A percentile compares a stretch with the other conserved stretches of the same genome.
phyloP scores from a whole-genome alignment of 2,113 vertebrate species.

The Coturnix japonica region DNA sequence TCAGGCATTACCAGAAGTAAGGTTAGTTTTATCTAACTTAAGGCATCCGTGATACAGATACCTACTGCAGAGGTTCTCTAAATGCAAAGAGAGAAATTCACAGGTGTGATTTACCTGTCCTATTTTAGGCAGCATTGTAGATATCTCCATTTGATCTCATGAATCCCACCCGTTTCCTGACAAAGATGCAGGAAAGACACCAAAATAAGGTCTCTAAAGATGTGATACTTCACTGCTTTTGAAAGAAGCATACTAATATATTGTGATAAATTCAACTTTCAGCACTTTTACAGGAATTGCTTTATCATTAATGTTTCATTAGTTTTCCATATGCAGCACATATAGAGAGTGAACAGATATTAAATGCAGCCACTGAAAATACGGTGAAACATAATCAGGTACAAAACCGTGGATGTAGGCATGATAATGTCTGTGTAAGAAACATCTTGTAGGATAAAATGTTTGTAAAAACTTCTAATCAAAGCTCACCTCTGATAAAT shows the following conservation, averaged over 20 bases:
- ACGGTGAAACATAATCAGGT: neutral
- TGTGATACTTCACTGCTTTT: neutral
- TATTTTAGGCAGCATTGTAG: neutral
- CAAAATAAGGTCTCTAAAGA: neutral
- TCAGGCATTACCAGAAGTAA: neutral
- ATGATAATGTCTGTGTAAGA: neutral
- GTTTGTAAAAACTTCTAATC: conserved; percentile 28
- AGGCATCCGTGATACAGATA: neutral
- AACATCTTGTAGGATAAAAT: neutral
- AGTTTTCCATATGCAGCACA: neutral
- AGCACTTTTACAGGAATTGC: neutral
- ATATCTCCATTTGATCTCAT: neutral
- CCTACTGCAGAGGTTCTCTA: neutral
- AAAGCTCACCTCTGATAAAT: neutral
- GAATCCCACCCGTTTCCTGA: neutral
- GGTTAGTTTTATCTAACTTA: neutral
- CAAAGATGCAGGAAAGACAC: neutral
- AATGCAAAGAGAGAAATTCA: neutral
- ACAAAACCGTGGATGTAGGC: neutral
- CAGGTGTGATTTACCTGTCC: neutral
- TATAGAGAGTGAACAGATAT: neutral
- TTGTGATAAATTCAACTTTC: neutral
- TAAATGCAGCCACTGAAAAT: neutral
- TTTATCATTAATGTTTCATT: neutral
- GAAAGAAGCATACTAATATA: neutral